phyloP scores from a whole-genome alignment of 2,888 invertebrate species.

The Acrobeloides nanus region DNA sequence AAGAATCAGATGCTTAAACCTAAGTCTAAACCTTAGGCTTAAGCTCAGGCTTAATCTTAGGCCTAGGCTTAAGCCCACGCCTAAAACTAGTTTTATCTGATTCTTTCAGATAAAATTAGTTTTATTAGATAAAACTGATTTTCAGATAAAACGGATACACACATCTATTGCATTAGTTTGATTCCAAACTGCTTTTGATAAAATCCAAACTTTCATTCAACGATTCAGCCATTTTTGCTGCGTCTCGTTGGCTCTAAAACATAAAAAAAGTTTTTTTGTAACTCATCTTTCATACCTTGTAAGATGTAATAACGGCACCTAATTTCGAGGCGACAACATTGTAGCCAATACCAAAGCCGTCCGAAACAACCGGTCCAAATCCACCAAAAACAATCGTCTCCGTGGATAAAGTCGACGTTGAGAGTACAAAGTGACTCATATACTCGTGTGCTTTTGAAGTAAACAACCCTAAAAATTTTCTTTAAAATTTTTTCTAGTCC shows the following conservation, averaged over 20 bases:
- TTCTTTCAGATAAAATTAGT: no score
- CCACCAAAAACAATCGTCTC: slow-evolving; percentile 78
- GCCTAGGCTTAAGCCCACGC: no score
- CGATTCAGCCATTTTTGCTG: slow-evolving; percentile 28
- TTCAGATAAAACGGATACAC: no score
- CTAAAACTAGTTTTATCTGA: no score
- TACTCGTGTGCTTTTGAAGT: slow-evolving; percentile 66
- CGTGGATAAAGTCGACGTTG: slow-evolving; percentile 75
- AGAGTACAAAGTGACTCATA: slow-evolving; percentile 80
- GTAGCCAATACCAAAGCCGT: slow-evolving; percentile 89
- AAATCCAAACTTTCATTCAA: slow-evolving; percentile 64
- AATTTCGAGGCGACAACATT: slow-evolving; percentile 73
- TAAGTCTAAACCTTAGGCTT: no score
- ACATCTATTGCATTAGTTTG: neutral
- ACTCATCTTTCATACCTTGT: slow-evolving; percentile 20
- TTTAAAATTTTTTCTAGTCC: slow-evolving; percentile 6
- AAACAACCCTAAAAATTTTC: slow-evolving; percentile 34
- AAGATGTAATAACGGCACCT: slow-evolving; percentile 76
- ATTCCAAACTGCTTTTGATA: slow-evolving; percentile 59
- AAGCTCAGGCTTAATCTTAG: no score
- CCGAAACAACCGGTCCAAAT: slow-evolving; percentile 81
- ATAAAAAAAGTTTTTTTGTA: slow-evolving; percentile 58
- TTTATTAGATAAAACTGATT: no score
- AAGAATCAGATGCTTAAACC: no score
- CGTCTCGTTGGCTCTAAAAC: slow-evolving; percentile 65